Base-by-base conservation (phyloP, 2,888 invertebrate species). In the Ormyrus nitidulus region DNA sequence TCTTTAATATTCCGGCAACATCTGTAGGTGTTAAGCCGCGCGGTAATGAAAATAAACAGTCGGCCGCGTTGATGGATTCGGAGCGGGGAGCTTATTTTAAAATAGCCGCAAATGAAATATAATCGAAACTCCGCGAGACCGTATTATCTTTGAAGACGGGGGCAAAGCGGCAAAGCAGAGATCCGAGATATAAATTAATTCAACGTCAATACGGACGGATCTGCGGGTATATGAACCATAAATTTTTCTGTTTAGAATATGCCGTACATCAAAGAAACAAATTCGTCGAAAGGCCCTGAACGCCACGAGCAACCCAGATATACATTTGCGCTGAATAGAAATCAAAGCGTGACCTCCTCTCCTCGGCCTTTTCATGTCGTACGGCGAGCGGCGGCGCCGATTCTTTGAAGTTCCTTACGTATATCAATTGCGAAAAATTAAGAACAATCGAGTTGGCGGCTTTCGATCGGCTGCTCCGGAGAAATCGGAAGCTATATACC, bases 261-360 rank as follows among this genome's bases (percentile, higher is more conserved):
- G 58, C 71, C 70, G 48, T 51, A 62, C 73, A 66, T 64, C 66
- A 59, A 73, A 61, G 58, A 56, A 72, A 73, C 69, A 62, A 73
- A 77, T 80, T 80, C 80, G 58, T 69, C 72, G 73, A 77, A 77
- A 77, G 72, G 8, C 68, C 9, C n/a, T 7, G 19, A 46, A 1
- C 48, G 62, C 51, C 56, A 5, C 44, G n/a, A 4, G 5, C 44
- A 53, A 19, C 48, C 49, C 68, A 68, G 62, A 72, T 61, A 78
- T 46, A 11, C 59, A 11, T 10, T 56, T 49, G 34, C 62, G 59
- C 69, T 58, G 69, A 70, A 74, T 79, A 56, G 64, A 79, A 68
- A 73, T 72, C 78, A 78, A 78, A 74, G 74, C 79, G 70, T 70
- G 79, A 70, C 79, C 74, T 79, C 78, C 48, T 59, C 59, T 8